These are phyloP conservation scores for Dasyurus viverrinus DNA, from an alignment of 2,113 vertebrate genomes.

Conservation along the genomic window DNA sequence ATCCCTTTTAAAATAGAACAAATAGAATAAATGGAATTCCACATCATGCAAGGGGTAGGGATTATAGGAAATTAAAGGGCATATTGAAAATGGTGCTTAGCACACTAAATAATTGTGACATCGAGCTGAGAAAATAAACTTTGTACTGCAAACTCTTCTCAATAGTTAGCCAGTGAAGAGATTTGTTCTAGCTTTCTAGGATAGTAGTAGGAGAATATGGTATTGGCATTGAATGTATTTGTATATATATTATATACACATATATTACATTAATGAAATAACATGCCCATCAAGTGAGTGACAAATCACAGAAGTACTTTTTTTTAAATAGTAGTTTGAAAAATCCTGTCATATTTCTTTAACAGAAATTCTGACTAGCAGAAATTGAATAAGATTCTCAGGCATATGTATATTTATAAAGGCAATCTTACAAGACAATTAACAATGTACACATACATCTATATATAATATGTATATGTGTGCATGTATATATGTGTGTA, in stretches of 20 bases:
- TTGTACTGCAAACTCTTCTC: constrained; percentile 61
- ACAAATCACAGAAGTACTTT: too few species aligned
- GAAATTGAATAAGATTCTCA: too few species aligned
- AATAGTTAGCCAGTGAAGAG: constrained; percentile 48
- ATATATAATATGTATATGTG: constrained; percentile 11
- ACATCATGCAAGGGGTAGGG: constrained; percentile 77
- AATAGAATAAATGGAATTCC: constrained; percentile 86
- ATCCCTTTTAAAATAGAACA: constrained; percentile 84
- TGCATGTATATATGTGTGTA: background rate
- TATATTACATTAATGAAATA: background rate
- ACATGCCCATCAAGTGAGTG: too few species aligned
- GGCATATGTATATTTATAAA: background rate
- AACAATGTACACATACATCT: background rate
- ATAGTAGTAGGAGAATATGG: background rate
- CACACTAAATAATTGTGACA: constrained; percentile 70
- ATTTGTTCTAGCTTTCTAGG: constrained; percentile 52
- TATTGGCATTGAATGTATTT: background rate
- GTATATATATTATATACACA: background rate
- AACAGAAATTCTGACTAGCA: too few species aligned
- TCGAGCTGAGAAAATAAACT: constrained; percentile 63
- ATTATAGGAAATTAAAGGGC: constrained; percentile 85
- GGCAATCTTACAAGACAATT: background rate
- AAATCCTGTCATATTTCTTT: too few species aligned
- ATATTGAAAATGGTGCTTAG: constrained; percentile 74
- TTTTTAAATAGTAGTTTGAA: too few species aligned